Base-by-base conservation (phyloP, 2,888 invertebrate genomes). In the Elegia similella region DNA sequence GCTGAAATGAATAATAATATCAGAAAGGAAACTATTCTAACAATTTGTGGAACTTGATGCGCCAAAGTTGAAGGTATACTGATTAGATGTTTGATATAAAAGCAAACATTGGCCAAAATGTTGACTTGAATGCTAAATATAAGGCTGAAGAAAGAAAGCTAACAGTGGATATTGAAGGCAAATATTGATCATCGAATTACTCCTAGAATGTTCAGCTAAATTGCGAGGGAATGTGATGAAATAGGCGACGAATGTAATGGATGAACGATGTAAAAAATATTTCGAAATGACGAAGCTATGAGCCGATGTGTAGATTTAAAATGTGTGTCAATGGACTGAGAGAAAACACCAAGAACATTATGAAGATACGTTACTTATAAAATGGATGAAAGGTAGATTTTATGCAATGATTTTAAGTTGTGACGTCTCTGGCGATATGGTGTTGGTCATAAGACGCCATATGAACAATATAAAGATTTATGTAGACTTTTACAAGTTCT, bases 31-130 rank as follows among this genome's bases (percentile, higher is more conserved):
- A 23, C 23, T 43, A 13, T 7, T 8, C 15, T 1, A 17, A 17
- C 5, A 43, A 43, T 8, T 43, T 15, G 6, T 13, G 8, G 16
- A 43, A 8, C 10, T 6, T 8, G 15, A 43, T 16, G 10, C 16
- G 43, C 43, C 15, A 43, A 43, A 7, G 43, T 13, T 43, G 43
- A 6, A 43, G 8, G 16, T 16, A 43, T 43, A 43, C 16, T 7
- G 16, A 43, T 43, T 17, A 13, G 13, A 42, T 17, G 13, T 42
- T 16, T 30, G 23, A 48, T 23, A 56, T 17, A 34, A 42, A 32
- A 46, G n/a, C 46, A 54, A 47, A 30, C 43, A 13, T 43, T 43
- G 43, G 43, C 43, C 43, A 43, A 43, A 43, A 38, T 38, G 12
- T 38, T 38, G 38, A 38, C n/a, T 34, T 12, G 34, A 34, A 2